Percentiles rank a stretch among this genome's conserved stretches.
Conservation (phyloP, 1,140 invertebrate species). For the Eulimnadia texana region DNA sequence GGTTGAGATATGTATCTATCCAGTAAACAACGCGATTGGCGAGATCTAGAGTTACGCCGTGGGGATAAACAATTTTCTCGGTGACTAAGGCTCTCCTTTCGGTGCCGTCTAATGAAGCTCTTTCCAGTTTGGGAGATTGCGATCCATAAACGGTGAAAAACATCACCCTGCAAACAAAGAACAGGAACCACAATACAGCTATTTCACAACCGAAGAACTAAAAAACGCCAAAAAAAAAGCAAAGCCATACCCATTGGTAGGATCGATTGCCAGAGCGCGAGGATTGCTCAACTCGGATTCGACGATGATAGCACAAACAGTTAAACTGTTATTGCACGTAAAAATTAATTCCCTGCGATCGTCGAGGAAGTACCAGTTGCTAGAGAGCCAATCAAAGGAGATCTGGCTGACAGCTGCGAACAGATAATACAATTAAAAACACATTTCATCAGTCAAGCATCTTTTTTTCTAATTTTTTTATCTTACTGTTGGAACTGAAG, state of each 20-base stretch:
- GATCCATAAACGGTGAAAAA: slow-evolving; percentile 63
- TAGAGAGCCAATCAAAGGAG: slow-evolving; percentile 67
- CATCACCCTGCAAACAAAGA: slow-evolving; percentile 37
- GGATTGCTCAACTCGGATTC: slow-evolving; percentile 53
- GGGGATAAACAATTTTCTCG: slow-evolving; percentile 53
- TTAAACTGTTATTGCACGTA: slow-evolving; percentile 46
- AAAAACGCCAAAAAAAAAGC: slow-evolving; percentile 2
- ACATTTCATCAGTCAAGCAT: background rate
- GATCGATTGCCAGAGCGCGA: slow-evolving; percentile 64
- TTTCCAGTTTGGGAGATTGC: slow-evolving; percentile 40
- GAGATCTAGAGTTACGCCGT: slow-evolving; percentile 51
- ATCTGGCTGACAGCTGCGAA: slow-evolving; percentile 48
- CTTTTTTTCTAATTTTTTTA: no score
- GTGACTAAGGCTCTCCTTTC: slow-evolving; percentile 36
- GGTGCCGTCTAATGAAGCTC: slow-evolving; percentile 43
- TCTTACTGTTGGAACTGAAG: slow-evolving; percentile 41
- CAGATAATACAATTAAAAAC: slow-evolving; percentile 5
- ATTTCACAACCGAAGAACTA: slow-evolving; percentile 2
- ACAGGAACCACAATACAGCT: no score
- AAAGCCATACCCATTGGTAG: slow-evolving; percentile 43
- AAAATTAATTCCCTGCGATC: slow-evolving; percentile 52
- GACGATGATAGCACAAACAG: slow-evolving; percentile 50
- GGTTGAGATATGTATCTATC: slow-evolving; percentile 60
- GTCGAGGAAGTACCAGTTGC: slow-evolving; percentile 75
- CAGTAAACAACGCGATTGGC: slow-evolving; percentile 58